Evolutionary conservation across 2,888 invertebrate species (phyloP), one percentile per base, ranked within the genome.

Genomic region (Acleris laterana): DNA sequence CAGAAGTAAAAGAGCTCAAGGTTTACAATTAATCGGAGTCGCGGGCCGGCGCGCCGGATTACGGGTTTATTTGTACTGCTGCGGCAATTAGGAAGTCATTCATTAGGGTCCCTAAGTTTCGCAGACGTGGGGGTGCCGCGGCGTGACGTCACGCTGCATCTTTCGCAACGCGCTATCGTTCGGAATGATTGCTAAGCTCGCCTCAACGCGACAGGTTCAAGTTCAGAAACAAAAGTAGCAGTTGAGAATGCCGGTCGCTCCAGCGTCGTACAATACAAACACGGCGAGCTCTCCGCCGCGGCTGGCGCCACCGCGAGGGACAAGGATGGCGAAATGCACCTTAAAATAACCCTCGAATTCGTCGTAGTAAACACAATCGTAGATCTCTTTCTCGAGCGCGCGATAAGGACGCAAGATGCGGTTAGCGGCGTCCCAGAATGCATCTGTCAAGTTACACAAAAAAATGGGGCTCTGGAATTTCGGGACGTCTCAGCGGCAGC

Each of bases 1-100:
- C 81, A 90, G 82, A 77, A 83, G 77, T 82, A 73, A 84, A 90
- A 88, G 80, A 73, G 79, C 86, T 84, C 82, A 89, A 87, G 87
- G 91, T 88, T 80, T 79, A 91, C 77, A 90, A 91, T 93, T 92
- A 90, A 88, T 88, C 77, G 80, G 74, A 78, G 82, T 69, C 74
- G 73, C 55, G 68, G 70, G 74, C 76, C 84, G 84, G 87, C 86
- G 87, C 84, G 88, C 86, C 88, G 88, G 90, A 89, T 88, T 89
- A 87, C 85, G 84, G 78, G 85, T 84, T 88, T 86, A 87, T 90
- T 89, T 87, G 89, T 89, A 87, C 84, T 84, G 85, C 84, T 80
- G 89, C 90, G 89, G 90, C 92, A 92, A 93, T 93, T 93, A 93
- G 93, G 93, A 92, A 93, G 93, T 93, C 87, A 86, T 91, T 93